Percentiles rank a stretch among this genome's conserved stretches.
phyloP scores from a whole-genome alignment of 2,113 vertebrate species.

The Bujurquina vittata region DNA sequence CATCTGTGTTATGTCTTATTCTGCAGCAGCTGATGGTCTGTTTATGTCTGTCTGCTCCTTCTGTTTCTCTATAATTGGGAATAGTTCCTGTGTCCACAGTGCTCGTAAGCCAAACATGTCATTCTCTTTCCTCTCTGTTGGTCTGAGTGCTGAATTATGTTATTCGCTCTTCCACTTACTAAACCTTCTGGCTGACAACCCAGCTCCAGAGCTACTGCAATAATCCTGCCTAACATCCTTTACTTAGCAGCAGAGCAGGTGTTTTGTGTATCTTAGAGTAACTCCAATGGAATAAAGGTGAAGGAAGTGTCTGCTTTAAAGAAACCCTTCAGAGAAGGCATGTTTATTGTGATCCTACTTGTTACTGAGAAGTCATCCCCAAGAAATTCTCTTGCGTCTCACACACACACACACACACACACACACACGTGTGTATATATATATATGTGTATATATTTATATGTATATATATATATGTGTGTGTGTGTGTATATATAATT shows the following conservation, averaged over 20 bases:
- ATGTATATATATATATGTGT: no score
- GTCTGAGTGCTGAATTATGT: constrained; percentile 29
- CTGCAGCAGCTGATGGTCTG: constrained; percentile 11
- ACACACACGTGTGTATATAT: no score
- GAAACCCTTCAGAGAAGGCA: constrained; percentile 5
- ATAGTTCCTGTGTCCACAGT: not conserved
- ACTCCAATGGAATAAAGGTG: not conserved
- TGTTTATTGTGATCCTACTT: not conserved
- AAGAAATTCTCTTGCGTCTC: not conserved
- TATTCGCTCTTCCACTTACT: constrained; percentile 4
- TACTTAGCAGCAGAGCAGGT: not conserved
- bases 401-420: not conserved
- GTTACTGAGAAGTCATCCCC: not conserved
- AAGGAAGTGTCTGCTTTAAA: not conserved
- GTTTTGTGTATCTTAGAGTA: not conserved
- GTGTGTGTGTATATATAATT: no score
- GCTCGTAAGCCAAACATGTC: constrained; percentile 25
- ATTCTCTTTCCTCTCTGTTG: not conserved
- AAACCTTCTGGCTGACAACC: not conserved
- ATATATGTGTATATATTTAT: no score
- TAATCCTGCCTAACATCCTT: not conserved
- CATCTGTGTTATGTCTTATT: not conserved
- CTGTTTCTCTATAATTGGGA: not conserved
- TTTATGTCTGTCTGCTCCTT: constrained; percentile 20
- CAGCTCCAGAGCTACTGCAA: not conserved